phyloP scores from a whole-genome alignment of 2,888 invertebrate genomes.

The Athrips mouffetella region DNA sequence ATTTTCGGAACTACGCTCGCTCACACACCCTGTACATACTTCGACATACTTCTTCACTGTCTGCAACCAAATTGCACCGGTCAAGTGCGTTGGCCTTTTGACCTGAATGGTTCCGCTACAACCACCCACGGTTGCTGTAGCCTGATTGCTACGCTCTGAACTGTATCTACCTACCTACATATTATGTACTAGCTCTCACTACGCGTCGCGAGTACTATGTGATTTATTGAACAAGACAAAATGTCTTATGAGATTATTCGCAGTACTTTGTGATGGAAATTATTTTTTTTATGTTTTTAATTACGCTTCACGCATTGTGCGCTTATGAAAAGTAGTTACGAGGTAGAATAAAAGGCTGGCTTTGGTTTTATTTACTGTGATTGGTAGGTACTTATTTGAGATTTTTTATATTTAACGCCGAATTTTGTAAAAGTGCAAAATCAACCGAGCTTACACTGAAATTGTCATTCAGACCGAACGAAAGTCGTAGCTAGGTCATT shows the following conservation, averaged over 20 bases:
- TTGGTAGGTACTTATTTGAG: too few relatives aligned
- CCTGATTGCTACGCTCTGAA: neutral
- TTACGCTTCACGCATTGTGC: slow-evolving; percentile 36
- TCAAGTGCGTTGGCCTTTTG: slow-evolving; percentile 11
- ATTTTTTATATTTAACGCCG: too few relatives aligned
- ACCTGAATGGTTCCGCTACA: slow-evolving; percentile 10
- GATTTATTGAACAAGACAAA: neutral
- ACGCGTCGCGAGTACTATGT: neutral
- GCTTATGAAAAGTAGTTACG: too few relatives aligned
- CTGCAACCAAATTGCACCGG: slow-evolving; percentile 8
- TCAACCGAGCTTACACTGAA: too few relatives aligned
- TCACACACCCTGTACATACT: neutral
- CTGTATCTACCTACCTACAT: too few relatives aligned
- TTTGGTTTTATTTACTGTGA: too few relatives aligned
- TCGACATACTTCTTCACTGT: slow-evolving; percentile 16
- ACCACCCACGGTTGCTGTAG: slow-evolving; percentile 5
- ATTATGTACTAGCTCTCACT: too few relatives aligned
- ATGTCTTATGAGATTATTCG: neutral
- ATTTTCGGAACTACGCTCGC: too few relatives aligned
- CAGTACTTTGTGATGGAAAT: neutral
- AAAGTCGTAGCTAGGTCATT: too few relatives aligned
- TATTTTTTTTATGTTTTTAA: slow-evolving; percentile 37
- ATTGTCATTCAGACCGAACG: too few relatives aligned
- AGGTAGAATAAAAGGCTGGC: neutral
- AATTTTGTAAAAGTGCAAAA: too few relatives aligned